Evolutionary conservation across 2,888 invertebrate genomes (phyloP).

Genomic region (Minunthozetes semirufus): DNA sequence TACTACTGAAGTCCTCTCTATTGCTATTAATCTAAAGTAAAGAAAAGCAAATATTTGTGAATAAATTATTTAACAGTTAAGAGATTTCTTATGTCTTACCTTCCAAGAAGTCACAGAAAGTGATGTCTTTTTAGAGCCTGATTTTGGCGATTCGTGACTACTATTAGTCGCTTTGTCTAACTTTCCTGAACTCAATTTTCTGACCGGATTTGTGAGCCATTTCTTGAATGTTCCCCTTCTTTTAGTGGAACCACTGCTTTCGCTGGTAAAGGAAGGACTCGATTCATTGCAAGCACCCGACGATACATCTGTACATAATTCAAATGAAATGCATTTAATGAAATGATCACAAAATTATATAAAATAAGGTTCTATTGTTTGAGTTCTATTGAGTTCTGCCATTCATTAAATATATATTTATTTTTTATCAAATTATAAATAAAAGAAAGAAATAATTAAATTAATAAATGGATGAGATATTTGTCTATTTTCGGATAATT

Average conservation of each 20-base stretch:
- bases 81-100: conserved; percentile 1
- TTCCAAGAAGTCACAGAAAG: conserved; percentile 21
- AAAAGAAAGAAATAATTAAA: too few species aligned
- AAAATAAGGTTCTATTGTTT: too few species aligned
- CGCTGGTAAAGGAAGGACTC: conserved; percentile 27
- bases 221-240: conserved; percentile 55
- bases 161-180: conserved; percentile 33
- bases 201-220: conserved; percentile 78
- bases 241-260: conserved; percentile 25
- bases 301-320: background rate
- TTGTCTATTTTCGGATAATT: background rate
- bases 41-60: background rate
- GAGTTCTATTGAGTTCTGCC: too few species aligned
- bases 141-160: conserved; percentile 40
- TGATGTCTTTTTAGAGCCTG: conserved; percentile 16
- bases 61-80: background rate
- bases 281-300: conserved; percentile 14
- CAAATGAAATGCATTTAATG: background rate
- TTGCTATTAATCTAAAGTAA: background rate
- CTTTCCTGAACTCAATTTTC: conserved; percentile 77
- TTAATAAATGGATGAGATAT: background rate
- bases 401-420: too few species aligned
- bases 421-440: too few species aligned
- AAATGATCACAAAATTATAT: too few species aligned
- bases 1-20: background rate